Evolutionary conservation across 92 coral and sea anemone genomes (phyloP), one percentile per base, ranked within the genome.

Genomic region (Siderastrea radians): DNA sequence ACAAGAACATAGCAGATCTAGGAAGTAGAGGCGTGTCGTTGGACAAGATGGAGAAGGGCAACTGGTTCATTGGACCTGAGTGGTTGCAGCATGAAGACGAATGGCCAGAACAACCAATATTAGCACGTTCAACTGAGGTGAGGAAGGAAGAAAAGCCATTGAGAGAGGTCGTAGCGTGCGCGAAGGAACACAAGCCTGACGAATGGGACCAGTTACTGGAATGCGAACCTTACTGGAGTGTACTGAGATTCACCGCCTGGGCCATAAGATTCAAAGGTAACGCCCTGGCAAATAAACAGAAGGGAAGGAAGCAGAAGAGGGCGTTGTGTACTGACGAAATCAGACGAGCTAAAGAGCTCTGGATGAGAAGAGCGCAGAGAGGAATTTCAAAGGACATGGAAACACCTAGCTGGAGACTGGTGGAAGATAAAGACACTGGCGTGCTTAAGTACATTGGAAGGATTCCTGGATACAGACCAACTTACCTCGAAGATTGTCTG

Each of bases 61-160:
- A 72, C 12, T 93, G 94, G 96, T 86, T 85, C 19, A 74, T 74
- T 15, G 93, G 93, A 1, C 96, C 94, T 8, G 85, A 87, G 67
- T 93, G 93, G 92, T 69, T 90, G 51, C 54, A 90, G 15, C 73
- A 77, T 38, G 82, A 83, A 9, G 84, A 74, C 3, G 47, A 82
- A 72, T 90, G 92, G 92, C 96, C 96, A 72, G 77, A 75, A 46
- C 96, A 93, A 49, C 96, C 92, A 65, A 84, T 65, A 55, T 75
- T 94, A 11, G 72, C 77, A n/a, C 74, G 79, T 61, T 47, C 74
- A 54, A 67, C 55, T 69, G 70, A 15, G 43, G 48, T 74, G 15
- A 53, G 76, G 44, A 64, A 80, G 17, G 88, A 89, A 64, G 19
- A 71, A 7, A 89, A 84, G 64, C 47, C 44, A 26, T 47, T 58